A percentile compares a stretch with the other conserved stretches of the same genome.
Evolutionary conservation across 1,140 invertebrate species (phyloP).

Genomic region (Drosophila lacertosa): DNA sequence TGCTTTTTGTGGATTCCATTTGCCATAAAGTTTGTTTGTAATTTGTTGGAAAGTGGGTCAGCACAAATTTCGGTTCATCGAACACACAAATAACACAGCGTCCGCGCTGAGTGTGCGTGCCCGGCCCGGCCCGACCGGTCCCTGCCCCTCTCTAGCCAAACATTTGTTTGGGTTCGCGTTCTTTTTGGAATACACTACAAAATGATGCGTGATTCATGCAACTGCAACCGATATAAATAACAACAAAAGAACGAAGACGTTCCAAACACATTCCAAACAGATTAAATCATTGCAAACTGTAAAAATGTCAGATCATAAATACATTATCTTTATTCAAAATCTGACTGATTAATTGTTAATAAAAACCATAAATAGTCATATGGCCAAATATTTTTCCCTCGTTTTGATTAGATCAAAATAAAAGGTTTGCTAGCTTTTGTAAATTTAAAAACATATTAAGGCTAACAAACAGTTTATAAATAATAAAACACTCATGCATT

Average conservation of each 20-base stretch:
- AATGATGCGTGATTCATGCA: slow-evolving; percentile 32
- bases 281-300: not conserved
- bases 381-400: too few species aligned
- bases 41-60: slow-evolving; percentile 76
- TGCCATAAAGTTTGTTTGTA: slow-evolving; percentile 78
- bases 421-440: too few species aligned
- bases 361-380: not conserved
- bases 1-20: slow-evolving; percentile 69
- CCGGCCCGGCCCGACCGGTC: not conserved
- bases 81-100: slow-evolving; percentile 72
- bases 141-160: slow-evolving; percentile 2
- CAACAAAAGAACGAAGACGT: slow-evolving; percentile 16
- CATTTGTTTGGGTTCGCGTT: slow-evolving; percentile 33
- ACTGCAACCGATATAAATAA: slow-evolving; percentile 21
- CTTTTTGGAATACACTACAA: slow-evolving; percentile 41
- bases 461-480: too few species aligned
- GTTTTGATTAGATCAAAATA: too few species aligned
- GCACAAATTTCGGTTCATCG: slow-evolving; percentile 76
- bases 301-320: not conserved
- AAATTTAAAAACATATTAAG: too few species aligned
- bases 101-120: slow-evolving; percentile 38
- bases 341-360: not conserved
- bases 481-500: too few species aligned
- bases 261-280: slow-evolving; percentile 15
- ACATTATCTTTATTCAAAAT: not conserved